Percentiles rank a stretch among this genome's conserved stretches.
phyloP scores from a whole-genome alignment of 2,113 vertebrate species.

The Prochilodus magdalenae region DNA sequence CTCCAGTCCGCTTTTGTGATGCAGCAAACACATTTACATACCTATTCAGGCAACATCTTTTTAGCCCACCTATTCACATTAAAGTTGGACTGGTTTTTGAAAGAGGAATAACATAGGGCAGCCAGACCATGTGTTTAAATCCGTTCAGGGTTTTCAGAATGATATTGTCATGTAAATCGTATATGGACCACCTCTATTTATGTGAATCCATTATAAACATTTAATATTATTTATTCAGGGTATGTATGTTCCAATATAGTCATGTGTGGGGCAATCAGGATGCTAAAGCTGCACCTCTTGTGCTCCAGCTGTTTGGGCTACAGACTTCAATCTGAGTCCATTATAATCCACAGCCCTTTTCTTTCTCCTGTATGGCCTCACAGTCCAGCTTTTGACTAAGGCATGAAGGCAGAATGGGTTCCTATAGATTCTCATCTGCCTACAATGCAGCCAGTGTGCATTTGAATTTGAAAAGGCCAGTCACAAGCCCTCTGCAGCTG shows the following conservation, averaged over 20 bases:
- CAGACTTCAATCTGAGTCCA: constrained; percentile 3
- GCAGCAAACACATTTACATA: too few species aligned
- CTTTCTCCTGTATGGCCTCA: constrained; percentile 10
- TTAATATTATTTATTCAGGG: not conserved
- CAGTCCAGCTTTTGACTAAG: not conserved
- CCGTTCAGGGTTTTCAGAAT: too few species aligned
- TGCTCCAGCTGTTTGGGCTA: constrained; percentile 26
- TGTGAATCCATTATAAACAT: too few species aligned
- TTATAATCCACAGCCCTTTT: constrained; percentile 10
- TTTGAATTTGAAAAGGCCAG: constrained; percentile 25
- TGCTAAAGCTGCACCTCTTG: not conserved
- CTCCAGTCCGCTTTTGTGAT: too few species aligned
- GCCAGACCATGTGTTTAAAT: too few species aligned
- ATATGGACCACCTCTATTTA: too few species aligned
- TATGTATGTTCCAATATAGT: not conserved
- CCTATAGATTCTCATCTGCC: constrained; percentile 22
- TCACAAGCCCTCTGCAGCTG: constrained; percentile 20
- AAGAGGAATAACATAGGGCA: too few species aligned
- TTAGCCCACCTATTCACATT: too few species aligned
- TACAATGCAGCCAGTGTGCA: constrained; percentile 41
- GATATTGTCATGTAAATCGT: too few species aligned
- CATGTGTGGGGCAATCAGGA: not conserved
- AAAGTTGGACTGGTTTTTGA: too few species aligned
- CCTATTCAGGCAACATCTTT: too few species aligned
- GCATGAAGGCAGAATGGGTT: constrained; percentile 4